These are phyloP conservation scores for Stictonetta naevosa DNA, from an alignment of 2,113 vertebrate species.

Conservation along the genomic window DNA sequence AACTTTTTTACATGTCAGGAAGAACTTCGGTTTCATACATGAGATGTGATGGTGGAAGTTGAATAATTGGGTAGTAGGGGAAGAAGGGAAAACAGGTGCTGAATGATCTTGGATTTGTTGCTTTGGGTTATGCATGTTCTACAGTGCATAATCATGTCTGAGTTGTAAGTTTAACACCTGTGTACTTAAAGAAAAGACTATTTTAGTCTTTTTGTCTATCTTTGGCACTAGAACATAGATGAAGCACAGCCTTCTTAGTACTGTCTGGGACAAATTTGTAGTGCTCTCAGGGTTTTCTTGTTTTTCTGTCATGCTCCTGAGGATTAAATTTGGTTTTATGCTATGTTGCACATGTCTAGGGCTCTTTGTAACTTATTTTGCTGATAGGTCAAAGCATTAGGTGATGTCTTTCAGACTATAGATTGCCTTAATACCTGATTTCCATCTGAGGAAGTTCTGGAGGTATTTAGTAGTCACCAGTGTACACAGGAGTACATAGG, in stretches of 20 bases:
- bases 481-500: too few species aligned
- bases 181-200: too few species aligned
- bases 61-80: not conserved
- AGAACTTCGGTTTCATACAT: not conserved
- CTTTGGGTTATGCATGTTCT: not conserved
- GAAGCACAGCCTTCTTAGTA: not conserved
- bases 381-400: not conserved
- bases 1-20: not conserved
- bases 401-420: not conserved
- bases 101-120: not conserved
- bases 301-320: not conserved
- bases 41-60: not conserved
- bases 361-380: not conserved
- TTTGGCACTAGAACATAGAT: not conserved
- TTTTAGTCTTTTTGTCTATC: not conserved
- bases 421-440: not conserved
- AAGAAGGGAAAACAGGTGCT: not conserved
- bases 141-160: not conserved
- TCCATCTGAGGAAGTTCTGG: not conserved
- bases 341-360: fast-evolving
- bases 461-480: too few species aligned
- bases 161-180: too few species aligned
- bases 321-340: not conserved
- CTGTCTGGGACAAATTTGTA: not conserved
- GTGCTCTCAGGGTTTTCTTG: not conserved